phyloP scores from a whole-genome alignment of 2,113 vertebrate genomes.

The Recurvirostra avosetta region DNA sequence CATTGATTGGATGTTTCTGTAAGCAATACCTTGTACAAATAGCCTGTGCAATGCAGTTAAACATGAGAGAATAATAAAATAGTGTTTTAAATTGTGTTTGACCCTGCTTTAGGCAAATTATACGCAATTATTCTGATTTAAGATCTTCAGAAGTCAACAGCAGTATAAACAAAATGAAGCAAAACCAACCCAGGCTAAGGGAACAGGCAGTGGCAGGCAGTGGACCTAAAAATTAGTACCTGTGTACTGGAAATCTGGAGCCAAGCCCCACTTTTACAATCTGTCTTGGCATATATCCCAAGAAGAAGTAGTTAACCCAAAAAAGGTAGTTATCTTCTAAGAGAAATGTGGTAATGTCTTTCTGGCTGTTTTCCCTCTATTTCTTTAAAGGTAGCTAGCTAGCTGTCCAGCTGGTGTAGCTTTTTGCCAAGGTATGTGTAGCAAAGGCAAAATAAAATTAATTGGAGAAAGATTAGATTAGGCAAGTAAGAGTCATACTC shows the following conservation, averaged over 20 bases:
- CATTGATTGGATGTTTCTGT: neutral
- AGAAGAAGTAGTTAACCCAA: neutral
- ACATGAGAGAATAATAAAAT: neutral
- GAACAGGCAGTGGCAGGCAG: neutral
- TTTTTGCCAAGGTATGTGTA: neutral
- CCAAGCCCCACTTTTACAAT: neutral
- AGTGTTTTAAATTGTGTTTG: neutral
- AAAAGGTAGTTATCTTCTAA: neutral
- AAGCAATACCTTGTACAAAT: neutral
- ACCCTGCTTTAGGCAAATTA: neutral
- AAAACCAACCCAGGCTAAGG: neutral
- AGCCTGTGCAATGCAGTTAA: neutral
- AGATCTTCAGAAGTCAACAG: neutral
- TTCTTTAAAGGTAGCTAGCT: neutral
- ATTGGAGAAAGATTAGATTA: neutral
- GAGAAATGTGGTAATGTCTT: neutral
- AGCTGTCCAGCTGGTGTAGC: neutral
- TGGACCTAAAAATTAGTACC: neutral
- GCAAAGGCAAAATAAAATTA: neutral
- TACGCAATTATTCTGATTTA: neutral
- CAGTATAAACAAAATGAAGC: neutral
- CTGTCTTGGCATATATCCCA: neutral
- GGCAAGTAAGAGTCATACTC: neutral
- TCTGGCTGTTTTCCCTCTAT: neutral
- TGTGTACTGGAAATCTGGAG: neutral